phyloP scores from a whole-genome alignment of 2,113 vertebrate species.

The Mixornis gularis region DNA sequence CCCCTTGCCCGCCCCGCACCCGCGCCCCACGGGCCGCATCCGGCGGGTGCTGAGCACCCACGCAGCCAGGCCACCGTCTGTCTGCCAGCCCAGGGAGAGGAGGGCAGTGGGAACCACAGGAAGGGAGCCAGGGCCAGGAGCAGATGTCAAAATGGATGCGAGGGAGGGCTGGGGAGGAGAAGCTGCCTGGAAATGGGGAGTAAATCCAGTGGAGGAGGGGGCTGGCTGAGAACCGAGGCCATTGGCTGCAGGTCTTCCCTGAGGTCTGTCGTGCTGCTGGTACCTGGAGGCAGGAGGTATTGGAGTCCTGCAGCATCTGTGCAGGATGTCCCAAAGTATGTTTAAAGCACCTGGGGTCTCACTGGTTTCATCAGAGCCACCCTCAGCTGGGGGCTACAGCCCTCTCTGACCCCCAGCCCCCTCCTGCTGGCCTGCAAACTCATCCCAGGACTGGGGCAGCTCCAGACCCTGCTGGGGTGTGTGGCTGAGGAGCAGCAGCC shows the following conservation, averaged over 20 bases:
- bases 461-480: background rate
- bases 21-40: background rate
- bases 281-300: accelerated
- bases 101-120: background rate
- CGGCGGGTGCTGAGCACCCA: background rate
- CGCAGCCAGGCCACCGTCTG: accelerated
- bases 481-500: background rate
- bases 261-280: background rate
- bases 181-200: background rate
- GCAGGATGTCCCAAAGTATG: accelerated
- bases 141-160: background rate
- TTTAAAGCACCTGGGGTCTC: background rate
- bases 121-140: background rate
- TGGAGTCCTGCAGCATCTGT: background rate
- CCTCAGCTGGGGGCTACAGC: background rate
- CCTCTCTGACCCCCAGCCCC: background rate
- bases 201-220: background rate
- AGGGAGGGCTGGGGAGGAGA: background rate
- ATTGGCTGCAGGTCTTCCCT: accelerated
- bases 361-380: background rate
- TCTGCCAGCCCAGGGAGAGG: background rate
- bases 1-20: slow-evolving; percentile 3
- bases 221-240: background rate
- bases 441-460: background rate
- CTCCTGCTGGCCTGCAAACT: background rate